These are phyloP conservation scores for Eledone cirrhosa DNA, from an alignment of 2,888 invertebrate species.

Conservation along the genomic window DNA sequence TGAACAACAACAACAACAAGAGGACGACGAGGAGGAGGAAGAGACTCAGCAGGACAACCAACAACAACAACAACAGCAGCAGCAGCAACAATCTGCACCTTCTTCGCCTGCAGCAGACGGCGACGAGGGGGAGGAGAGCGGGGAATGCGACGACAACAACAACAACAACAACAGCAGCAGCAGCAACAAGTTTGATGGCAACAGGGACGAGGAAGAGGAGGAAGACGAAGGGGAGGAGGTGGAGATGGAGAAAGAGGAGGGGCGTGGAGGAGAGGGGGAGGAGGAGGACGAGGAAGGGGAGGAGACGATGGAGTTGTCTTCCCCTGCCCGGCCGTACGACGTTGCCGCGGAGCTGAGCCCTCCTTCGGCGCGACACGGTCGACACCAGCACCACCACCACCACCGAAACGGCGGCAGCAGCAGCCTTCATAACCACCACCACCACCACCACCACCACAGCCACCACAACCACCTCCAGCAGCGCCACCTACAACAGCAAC, in stretches of 20 bases:
- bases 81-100: background rate
- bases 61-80: background rate
- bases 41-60: background rate
- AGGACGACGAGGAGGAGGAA: background rate
- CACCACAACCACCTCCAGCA: background rate
- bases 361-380: too few species aligned
- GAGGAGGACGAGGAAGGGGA: slow-evolving; percentile 22
- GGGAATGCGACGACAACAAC: too few species aligned
- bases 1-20: background rate
- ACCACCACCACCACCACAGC: too few species aligned
- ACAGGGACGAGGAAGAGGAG: too few species aligned
- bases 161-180: too few species aligned
- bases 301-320: background rate
- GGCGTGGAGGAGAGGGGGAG: slow-evolving; percentile 22
- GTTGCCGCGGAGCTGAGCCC: too few species aligned
- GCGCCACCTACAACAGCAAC: background rate
- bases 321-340: too few species aligned
- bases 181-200: too few species aligned
- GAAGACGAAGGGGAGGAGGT: background rate
- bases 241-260: slow-evolving; percentile 13
- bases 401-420: too few species aligned
- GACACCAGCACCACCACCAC: too few species aligned
- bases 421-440: too few species aligned
- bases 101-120: background rate
- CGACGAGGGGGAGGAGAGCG: background rate